These are phyloP conservation scores for Brachionus sp. DNA, from an alignment of 1,140 invertebrate species.

Conservation along the genomic window DNA sequence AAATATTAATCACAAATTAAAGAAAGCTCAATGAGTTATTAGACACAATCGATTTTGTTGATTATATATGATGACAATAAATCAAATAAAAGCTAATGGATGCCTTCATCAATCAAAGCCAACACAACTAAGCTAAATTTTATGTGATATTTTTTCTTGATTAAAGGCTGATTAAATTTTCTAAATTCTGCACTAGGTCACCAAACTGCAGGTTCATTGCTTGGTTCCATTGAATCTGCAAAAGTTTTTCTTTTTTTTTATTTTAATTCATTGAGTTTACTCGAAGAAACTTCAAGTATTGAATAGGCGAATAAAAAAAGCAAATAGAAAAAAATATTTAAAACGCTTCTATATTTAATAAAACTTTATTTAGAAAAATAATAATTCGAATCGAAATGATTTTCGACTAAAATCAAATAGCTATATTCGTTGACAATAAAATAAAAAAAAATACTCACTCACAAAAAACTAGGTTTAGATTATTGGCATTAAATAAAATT, in stretches of 20 bases:
- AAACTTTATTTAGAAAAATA: neutral
- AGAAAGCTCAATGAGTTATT: neutral
- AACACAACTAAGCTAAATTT: neutral
- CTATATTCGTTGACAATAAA: neutral
- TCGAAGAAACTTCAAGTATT: neutral
- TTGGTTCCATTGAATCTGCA: neutral
- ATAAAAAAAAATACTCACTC: neutral
- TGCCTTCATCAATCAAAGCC: neutral
- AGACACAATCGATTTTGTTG: neutral
- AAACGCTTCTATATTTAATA: neutral
- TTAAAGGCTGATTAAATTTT: neutral
- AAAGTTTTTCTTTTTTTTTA: neutral
- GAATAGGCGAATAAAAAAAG: neutral
- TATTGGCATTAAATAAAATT: conserved; percentile 23
- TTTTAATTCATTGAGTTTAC: neutral
- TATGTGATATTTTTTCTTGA: neutral
- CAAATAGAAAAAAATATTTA: neutral
- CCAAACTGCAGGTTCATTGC: neutral
- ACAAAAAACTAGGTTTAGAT: conserved; percentile 18
- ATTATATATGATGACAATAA: neutral
- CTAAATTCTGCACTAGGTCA: neutral
- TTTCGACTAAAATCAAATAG: neutral
- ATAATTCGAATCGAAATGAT: neutral
- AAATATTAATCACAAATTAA: neutral
- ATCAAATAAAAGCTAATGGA: neutral